A percentile compares a stretch with the other conserved stretches of the same genome.
phyloP scores from a whole-genome alignment of 2,888 invertebrate genomes.

The Drosophila paranaensis region DNA sequence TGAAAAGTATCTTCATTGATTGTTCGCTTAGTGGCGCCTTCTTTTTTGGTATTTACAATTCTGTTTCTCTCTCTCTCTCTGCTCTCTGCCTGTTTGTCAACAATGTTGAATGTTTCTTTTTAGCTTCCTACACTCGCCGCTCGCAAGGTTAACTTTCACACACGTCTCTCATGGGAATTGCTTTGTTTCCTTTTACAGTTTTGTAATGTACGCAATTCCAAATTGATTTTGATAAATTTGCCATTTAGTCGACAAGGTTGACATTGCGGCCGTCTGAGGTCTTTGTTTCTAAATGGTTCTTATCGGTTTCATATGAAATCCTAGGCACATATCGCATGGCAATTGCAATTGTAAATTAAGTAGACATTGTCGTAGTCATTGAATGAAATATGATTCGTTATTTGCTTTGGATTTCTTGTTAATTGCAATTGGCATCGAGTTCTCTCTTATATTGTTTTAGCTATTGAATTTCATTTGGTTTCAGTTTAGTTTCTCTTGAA shows the following conservation, averaged over 20 bases:
- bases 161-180: conserved; percentile 43
- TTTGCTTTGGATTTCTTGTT: not conserved
- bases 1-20: conserved; percentile 60
- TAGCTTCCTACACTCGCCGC: conserved; percentile 42
- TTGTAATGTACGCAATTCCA: conserved; percentile 57
- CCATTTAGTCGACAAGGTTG: conserved; percentile 54
- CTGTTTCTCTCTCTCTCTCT: conserved; percentile 8
- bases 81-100: conserved; percentile 29
- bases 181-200: conserved; percentile 62
- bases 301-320: conserved; percentile 48
- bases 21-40: conserved; percentile 34
- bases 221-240: conserved; percentile 56
- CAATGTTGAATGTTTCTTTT: conserved; percentile 22
- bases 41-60: conserved; percentile 56
- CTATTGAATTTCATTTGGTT: not conserved
- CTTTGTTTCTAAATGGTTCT: conserved; percentile 43
- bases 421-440: not conserved
- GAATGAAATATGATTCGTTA: not conserved
- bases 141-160: conserved; percentile 64
- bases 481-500: not conserved
- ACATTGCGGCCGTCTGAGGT: conserved; percentile 16
- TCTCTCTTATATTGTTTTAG: not conserved
- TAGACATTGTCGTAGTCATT: conserved; percentile 4
- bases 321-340: not conserved
- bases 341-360: conserved; percentile 19